These are phyloP conservation scores for Cherax destructor DNA, from an alignment of 1,140 invertebrate species.

Conservation along the genomic window DNA sequence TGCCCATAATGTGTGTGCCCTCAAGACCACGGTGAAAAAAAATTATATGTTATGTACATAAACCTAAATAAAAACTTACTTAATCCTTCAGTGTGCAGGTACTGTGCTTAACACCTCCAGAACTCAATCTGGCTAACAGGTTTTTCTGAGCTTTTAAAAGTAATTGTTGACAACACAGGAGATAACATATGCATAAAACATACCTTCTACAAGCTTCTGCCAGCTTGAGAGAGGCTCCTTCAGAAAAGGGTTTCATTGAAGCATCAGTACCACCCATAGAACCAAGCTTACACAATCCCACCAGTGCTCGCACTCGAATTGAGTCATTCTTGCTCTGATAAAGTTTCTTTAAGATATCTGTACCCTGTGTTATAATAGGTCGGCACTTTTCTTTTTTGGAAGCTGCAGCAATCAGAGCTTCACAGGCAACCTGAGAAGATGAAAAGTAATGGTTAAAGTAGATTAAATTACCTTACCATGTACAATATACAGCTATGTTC, in stretches of 20 bases:
- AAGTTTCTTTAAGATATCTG: constrained; percentile 94
- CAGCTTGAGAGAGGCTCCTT: constrained; percentile 94
- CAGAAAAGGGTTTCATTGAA: constrained; percentile 93
- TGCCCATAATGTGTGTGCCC: no score
- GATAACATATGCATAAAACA: constrained; percentile 29
- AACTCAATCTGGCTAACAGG: no score
- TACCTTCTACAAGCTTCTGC: constrained; percentile 91
- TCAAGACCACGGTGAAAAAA: no score
- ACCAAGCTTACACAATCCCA: constrained; percentile 97
- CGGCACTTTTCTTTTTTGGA: constrained; percentile 98
- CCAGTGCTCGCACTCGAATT: constrained; percentile 91
- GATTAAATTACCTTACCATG: no score
- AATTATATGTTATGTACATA: no score
- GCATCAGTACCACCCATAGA: constrained; percentile 97
- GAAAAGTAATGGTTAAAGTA: no score
- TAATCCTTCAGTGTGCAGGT: no score
- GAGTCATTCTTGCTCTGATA: constrained; percentile 94
- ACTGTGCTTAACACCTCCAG: no score
- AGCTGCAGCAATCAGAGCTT: constrained; percentile 96
- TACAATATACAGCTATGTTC: no score
- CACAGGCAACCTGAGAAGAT: constrained; percentile 89
- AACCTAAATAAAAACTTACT: no score
- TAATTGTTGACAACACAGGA: background rate
- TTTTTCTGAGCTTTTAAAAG: no score
- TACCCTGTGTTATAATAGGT: constrained; percentile 92